A percentile compares a stretch with the other conserved stretches of the same genome.
Evolutionary conservation across 2,888 invertebrate species (phyloP).

Genomic region (Phyto melanocephala): DNA sequence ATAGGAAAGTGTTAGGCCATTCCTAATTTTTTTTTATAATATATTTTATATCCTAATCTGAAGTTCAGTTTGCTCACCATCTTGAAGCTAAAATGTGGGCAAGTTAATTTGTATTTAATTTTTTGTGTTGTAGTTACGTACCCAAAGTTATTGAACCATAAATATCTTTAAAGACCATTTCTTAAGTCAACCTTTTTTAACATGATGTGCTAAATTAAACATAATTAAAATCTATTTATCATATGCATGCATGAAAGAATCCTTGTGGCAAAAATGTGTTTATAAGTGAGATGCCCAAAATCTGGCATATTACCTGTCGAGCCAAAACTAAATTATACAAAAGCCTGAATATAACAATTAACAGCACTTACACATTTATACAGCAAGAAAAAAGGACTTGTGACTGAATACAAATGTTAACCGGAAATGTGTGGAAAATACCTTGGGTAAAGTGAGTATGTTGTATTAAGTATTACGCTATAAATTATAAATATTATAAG

Average conservation of each 20-base stretch:
- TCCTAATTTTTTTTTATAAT: no score
- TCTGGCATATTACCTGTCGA: constrained; percentile 6
- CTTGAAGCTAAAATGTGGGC: no score
- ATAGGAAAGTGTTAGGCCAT: no score
- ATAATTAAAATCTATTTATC: constrained; percentile 56
- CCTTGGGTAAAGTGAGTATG: not conserved
- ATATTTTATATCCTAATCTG: no score
- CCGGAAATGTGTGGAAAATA: not conserved
- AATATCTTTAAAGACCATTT: constrained; percentile 43
- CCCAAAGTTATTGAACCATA: constrained; percentile 11
- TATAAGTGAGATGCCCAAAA: not conserved
- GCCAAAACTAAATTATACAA: not conserved
- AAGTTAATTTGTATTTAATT: not conserved
- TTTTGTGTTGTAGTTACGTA: not conserved
- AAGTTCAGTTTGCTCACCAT: no score
- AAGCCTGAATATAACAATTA: constrained; percentile 4
- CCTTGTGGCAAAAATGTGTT: not conserved
- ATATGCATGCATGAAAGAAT: constrained; percentile 7
- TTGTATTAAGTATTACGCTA: no score
- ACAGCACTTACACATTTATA: not conserved
- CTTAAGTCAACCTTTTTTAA: constrained; percentile 19
- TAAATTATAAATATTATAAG: no score
- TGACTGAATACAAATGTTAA: not conserved
- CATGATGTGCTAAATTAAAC: constrained; percentile 47
- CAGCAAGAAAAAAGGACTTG: constrained; percentile 5